Evolutionary conservation across 2,888 invertebrate species (phyloP).

Genomic region (Sabatieria punctata): DNA sequence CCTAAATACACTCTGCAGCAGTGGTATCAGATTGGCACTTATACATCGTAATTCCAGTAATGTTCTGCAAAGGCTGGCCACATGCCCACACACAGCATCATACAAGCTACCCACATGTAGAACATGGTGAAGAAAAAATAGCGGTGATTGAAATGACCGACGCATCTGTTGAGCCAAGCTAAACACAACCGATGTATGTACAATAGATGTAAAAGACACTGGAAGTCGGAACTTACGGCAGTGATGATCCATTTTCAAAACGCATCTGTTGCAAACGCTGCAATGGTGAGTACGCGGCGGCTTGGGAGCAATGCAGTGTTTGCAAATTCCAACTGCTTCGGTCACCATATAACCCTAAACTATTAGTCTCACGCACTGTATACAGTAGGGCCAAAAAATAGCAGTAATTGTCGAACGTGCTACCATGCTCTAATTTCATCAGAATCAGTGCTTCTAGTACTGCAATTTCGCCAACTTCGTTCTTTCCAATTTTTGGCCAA

Average conservation of each 20-base stretch:
- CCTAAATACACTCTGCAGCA: slow-evolving; percentile 14
- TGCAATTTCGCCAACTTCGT: too few relatives aligned
- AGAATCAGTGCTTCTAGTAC: too few relatives aligned
- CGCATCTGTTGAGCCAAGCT: slow-evolving; percentile 94
- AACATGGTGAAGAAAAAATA: slow-evolving; percentile 82
- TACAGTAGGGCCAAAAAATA: too few relatives aligned
- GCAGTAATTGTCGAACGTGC: too few relatives aligned
- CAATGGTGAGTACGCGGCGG: slow-evolving; percentile 90
- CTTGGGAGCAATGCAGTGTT: slow-evolving; percentile 79
- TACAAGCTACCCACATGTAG: slow-evolving; percentile 64
- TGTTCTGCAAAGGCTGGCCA: slow-evolving; percentile 32
- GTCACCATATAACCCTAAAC: slow-evolving; percentile 41
- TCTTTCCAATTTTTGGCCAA: too few relatives aligned
- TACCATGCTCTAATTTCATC: too few relatives aligned
- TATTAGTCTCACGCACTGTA: too few relatives aligned
- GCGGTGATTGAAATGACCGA: slow-evolving; percentile 77
- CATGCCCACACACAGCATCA: slow-evolving; percentile 35
- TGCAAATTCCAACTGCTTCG: slow-evolving; percentile 78
- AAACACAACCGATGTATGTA: slow-evolving; percentile 4
- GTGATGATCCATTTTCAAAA: slow-evolving; percentile 91
- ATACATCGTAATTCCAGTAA: slow-evolving; percentile 37
- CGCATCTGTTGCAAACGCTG: slow-evolving; percentile 74
- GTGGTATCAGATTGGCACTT: background rate
- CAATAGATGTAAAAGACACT: background rate
- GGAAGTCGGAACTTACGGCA: slow-evolving; percentile 49